Evolutionary conservation across 2,888 invertebrate genomes (phyloP).

Genomic region (Octonoba sinensis): DNA sequence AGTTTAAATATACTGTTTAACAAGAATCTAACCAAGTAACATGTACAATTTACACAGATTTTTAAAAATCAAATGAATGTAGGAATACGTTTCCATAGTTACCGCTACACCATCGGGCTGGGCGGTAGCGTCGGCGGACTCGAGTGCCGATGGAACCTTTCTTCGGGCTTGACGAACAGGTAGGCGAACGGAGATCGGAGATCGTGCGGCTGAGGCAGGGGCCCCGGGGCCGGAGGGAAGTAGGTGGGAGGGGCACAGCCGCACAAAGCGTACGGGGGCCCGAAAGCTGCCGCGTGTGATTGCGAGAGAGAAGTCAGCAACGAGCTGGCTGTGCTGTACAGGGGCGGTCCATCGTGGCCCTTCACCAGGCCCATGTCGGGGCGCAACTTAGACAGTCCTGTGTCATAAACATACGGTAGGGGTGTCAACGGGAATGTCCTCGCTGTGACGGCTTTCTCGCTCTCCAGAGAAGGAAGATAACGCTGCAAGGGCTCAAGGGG

Average conservation of each 20-base stretch:
- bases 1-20: no score
- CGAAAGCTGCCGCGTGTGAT: constrained; percentile 51
- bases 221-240: constrained; percentile 55
- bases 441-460: constrained; percentile 66
- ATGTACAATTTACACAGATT: no score
- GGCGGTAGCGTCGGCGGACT: constrained; percentile 62
- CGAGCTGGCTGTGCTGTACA: constrained; percentile 59
- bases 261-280: constrained; percentile 54
- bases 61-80: not conserved
- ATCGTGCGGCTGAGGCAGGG: constrained; percentile 67
- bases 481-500: constrained; percentile 50
- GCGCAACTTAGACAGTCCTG: constrained; percentile 43
- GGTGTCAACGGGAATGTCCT: constrained; percentile 64
- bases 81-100: constrained; percentile 32
- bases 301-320: constrained; percentile 54
- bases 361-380: constrained; percentile 43
- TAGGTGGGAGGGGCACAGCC: constrained; percentile 54
- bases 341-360: constrained; percentile 40
- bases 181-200: constrained; percentile 71
- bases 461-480: constrained; percentile 53
- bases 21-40: not conserved
- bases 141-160: constrained; percentile 67
- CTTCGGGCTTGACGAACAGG: constrained; percentile 71
- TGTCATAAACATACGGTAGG: constrained; percentile 57
- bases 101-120: constrained; percentile 58